Conservation (phyloP, 2,888 invertebrate genomes). For the Lepas anatifera region DNA sequence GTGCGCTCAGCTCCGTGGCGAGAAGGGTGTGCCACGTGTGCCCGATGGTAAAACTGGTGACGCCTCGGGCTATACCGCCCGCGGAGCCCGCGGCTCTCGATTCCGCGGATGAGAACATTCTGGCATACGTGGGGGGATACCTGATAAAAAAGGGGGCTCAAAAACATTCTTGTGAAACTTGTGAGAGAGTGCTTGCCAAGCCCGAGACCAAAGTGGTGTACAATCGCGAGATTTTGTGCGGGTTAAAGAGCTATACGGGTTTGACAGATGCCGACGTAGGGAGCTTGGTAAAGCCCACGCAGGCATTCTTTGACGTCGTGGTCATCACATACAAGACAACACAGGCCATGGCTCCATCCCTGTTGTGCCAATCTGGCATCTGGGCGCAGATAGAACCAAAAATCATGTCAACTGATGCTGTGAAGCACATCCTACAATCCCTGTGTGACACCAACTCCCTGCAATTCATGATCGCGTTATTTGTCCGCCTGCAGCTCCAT, state of each 20-base stretch:
- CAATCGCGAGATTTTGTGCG: neutral
- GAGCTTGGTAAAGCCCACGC: neutral
- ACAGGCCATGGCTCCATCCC: neutral
- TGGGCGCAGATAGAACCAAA: neutral
- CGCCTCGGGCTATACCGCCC: neutral
- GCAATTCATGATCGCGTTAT: neutral
- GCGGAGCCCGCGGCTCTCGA: neutral
- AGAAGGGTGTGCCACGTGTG: too few relatives aligned
- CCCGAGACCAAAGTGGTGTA: neutral
- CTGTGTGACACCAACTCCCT: neutral
- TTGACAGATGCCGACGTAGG: neutral
- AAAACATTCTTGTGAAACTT: neutral
- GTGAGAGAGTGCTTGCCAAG: neutral
- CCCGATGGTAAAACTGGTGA: neutral
- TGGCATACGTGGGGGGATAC: neutral
- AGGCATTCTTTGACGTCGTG: neutral
- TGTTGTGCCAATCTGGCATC: neutral
- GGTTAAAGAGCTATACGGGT: neutral
- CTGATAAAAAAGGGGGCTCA: neutral
- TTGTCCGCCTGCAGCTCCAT: neutral
- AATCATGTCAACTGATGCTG: neutral
- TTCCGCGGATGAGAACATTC: neutral
- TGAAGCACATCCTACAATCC: neutral
- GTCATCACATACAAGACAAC: neutral
- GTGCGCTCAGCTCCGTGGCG: too few relatives aligned